Conservation (phyloP, 2,888 invertebrate species). For the Drosophila recens region DNA sequence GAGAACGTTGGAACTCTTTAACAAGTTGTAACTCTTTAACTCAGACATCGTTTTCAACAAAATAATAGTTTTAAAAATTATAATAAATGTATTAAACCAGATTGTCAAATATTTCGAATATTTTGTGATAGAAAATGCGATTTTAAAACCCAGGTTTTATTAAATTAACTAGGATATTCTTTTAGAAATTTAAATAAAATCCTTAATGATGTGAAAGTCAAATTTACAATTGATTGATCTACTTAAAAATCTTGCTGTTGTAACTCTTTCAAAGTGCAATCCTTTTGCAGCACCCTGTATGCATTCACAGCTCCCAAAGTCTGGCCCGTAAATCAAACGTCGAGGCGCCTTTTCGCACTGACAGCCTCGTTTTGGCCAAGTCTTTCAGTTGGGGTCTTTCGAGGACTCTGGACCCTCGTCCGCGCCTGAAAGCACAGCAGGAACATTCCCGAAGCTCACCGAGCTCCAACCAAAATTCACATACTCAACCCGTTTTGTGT, state of each 20-base stretch:
- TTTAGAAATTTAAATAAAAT: not conserved
- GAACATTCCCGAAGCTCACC: not conserved
- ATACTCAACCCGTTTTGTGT: constrained; percentile 17
- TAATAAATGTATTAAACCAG: no score
- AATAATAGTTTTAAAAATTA: no score
- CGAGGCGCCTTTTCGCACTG: constrained; percentile 2
- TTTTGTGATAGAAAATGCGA: no score
- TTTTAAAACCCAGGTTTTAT: not conserved
- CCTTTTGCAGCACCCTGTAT: constrained; percentile 33
- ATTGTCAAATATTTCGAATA: no score
- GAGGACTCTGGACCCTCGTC: not conserved
- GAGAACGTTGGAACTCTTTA: no score
- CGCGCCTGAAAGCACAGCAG: not conserved
- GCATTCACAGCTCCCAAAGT: constrained; percentile 7
- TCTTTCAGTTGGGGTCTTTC: not conserved
- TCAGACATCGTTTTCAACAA: not conserved
- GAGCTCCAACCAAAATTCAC: constrained; percentile 10
- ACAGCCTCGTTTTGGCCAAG: constrained; percentile 1
- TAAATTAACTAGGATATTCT: not conserved
- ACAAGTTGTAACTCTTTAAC: not conserved
- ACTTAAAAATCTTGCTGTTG: not conserved
- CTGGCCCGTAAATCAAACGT: constrained; percentile 35
- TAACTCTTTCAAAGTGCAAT: not conserved
- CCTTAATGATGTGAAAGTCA: no score
- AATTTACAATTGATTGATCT: not conserved